A percentile compares a stretch with the other conserved stretches of the same genome.
Conservation (phyloP, 2,113 vertebrate genomes). For the Callorhinus ursinus region DNA sequence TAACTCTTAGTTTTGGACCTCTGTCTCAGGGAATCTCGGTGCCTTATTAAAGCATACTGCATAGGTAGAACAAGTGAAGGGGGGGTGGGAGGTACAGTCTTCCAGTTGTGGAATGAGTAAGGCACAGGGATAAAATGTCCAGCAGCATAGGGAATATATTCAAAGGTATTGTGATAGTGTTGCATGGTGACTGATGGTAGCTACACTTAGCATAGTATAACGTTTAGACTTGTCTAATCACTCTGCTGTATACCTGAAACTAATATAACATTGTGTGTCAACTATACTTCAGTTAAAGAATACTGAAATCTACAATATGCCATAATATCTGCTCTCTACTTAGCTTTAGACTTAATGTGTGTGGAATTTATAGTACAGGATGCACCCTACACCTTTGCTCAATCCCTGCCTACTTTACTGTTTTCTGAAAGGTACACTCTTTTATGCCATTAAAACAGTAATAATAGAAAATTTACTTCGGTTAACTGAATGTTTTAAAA, state of each 20-base stretch:
- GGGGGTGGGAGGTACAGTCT: not conserved
- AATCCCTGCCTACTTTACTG: not conserved
- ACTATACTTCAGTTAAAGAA: not conserved
- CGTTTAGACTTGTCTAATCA: not conserved
- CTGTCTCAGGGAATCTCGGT: not conserved
- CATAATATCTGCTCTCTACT: not conserved
- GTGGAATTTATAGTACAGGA: not conserved
- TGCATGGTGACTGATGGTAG: not conserved
- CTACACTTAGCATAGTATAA: not conserved
- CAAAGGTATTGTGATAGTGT: not conserved
- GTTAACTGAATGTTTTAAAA: not conserved
- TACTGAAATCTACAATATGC: rapidly evolving
- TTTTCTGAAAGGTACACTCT: not conserved
- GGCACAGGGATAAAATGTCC: not conserved
- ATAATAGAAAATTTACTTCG: not conserved
- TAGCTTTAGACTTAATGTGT: not conserved
- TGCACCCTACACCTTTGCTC: rapidly evolving
- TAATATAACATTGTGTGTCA: not conserved
- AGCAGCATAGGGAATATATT: not conserved
- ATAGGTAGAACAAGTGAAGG: not conserved
- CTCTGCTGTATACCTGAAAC: not conserved
- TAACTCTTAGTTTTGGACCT: not conserved
- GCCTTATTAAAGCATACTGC: not conserved
- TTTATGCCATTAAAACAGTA: not conserved
- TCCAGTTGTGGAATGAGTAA: not conserved